These are phyloP conservation scores for Cistogaster globosa DNA, from an alignment of 2,888 invertebrate species.

Conservation along the genomic window DNA sequence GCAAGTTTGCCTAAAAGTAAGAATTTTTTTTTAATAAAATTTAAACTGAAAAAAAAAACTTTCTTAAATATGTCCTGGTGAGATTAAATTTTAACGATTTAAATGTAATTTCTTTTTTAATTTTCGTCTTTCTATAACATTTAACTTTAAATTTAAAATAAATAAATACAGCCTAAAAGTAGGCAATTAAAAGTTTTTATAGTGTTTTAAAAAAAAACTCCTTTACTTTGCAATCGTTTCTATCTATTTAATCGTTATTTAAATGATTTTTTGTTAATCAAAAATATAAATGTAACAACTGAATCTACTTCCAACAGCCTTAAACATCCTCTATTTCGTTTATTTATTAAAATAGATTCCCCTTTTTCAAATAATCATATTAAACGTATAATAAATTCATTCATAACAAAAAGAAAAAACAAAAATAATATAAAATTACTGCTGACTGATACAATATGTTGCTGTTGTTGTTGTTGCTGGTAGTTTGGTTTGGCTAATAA, in stretches of 20 bases:
- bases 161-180: no score
- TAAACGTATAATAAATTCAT: slow-evolving; percentile 36
- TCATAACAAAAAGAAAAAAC: slow-evolving; percentile 32
- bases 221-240: neutral
- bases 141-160: no score
- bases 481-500: slow-evolving; percentile 62
- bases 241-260: neutral
- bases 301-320: slow-evolving; percentile 29
- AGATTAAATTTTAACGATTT: no score
- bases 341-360: neutral
- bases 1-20: no score
- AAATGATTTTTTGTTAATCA: neutral
- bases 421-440: slow-evolving; percentile 53
- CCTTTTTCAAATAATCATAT: neutral
- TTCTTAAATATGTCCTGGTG: no score
- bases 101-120: no score
- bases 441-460: slow-evolving; percentile 64
- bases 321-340: slow-evolving; percentile 45
- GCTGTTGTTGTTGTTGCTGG: slow-evolving; percentile 40
- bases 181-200: no score
- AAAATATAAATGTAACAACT: slow-evolving; percentile 45
- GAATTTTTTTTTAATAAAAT: no score
- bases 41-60: no score
- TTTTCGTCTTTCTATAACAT: no score
- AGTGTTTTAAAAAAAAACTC: no score